Evolutionary conservation across 2,797 vertebrate species (phyloP), one percentile per base, ranked within the genome.

Genomic region (Dendrocincla tyrannina): DNA sequence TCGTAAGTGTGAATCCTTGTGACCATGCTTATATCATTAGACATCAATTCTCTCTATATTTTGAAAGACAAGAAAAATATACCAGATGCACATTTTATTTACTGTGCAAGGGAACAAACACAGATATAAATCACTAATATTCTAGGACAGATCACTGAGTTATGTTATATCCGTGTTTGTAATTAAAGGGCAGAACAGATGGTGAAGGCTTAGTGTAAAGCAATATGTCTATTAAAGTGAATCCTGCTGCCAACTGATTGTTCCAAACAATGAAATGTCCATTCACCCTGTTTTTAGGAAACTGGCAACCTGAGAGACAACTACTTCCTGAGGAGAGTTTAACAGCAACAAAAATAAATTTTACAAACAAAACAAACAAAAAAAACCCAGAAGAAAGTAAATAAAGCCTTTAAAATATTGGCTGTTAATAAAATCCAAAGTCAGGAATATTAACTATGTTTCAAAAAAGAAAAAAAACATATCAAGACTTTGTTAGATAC

Each of bases 141-240:
- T 94, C 25, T 74, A 73, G 77, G 63, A 53, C 5, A 74, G 46
- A 89, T 55, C 47, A 86, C 14, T 73, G 58, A 93, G 77, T 95
- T 92, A 69, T 55, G 41, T 56, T 92, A 13, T 88, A 78, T n/a
- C 59, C 86, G n/a, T 18, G 39, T 82, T 94, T 93, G 74, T 78
- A 95, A 94, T 96, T 90, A 95, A 73, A 95, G 70, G 49, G 35
- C 33, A 94, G 75, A 96, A 89, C 93, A 97, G 94, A 97, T 94
- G 88, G 72, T 18, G 28, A 76, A 90, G n/a, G 27, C 46, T 76
- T 32, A 27, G 18, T 76, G 94, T 89, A 86, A 96, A 95, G 56
- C 72, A 50, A 67, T 88, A 35, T 80, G 44, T 94, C 91, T 95
- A 56, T 94, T 96, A 84, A 93, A 96, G 72, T 55, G 49, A n/a